Conservation (phyloP, 2,113 vertebrate species). For the Halichoeres trimaculatus region DNA sequence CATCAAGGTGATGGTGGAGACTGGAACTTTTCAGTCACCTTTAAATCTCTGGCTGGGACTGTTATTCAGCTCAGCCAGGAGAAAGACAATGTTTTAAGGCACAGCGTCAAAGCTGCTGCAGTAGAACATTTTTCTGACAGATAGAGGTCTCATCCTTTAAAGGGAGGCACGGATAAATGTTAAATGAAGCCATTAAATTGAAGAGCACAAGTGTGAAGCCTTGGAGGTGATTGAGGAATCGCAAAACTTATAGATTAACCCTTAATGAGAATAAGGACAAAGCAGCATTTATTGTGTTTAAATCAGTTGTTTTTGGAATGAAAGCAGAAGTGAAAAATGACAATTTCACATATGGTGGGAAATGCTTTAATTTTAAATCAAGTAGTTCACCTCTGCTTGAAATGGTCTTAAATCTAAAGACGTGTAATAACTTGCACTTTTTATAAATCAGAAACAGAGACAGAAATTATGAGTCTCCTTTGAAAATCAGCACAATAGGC, state of each 20-base stretch:
- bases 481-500: not conserved
- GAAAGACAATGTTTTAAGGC: constrained; percentile 35
- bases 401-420: too few relatives aligned
- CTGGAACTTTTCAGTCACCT: constrained; percentile 36
- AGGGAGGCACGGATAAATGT: not conserved
- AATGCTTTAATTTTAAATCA: too few relatives aligned
- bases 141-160: constrained; percentile 13
- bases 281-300: too few relatives aligned
- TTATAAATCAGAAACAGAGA: too few relatives aligned
- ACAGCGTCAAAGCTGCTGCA: constrained; percentile 33
- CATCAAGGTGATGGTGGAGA: constrained; percentile 25
- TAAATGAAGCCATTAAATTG: not conserved
- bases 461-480: not conserved
- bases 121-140: constrained; percentile 15
- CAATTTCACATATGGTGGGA: too few relatives aligned
- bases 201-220: not conserved
- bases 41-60: constrained; percentile 29
- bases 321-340: too few relatives aligned
- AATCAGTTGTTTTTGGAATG: too few relatives aligned
- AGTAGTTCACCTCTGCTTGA: too few relatives aligned
- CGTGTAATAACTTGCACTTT: too few relatives aligned
- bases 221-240: not conserved
- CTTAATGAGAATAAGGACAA: not conserved
- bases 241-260: not conserved
- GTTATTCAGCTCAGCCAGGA: constrained; percentile 39